Base-by-base conservation (phyloP, 1,140 invertebrate species). In the Drosophila sproati region DNA sequence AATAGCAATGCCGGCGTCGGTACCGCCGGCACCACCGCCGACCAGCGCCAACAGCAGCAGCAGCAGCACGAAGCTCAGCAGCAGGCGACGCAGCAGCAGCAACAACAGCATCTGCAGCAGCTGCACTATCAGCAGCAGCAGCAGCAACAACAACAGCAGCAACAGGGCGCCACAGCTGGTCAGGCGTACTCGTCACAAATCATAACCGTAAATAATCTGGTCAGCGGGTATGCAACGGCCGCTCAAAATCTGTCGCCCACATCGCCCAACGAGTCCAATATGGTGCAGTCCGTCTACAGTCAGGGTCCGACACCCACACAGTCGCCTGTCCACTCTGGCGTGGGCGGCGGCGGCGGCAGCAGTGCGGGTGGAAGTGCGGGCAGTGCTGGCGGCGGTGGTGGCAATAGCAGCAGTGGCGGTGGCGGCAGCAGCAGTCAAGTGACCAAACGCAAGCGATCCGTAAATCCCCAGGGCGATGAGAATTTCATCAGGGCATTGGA, bases 401-500 rank as follows among this genome's bases (percentile, higher is more conserved):
- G 76, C 5, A 60, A 59, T 35, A 72, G 72, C 32, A 77, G 63
- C 34, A 64, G 63, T n/a, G 51, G 51, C n/a, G 50, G 71, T 5
- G 92, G 66, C 82, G 91, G 75, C 80, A 91, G 70, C 86, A 92
- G 20, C 89, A 93, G 72, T 88, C 94, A 78, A 93, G 93, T 86
- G 48, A 82, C 80, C n/a, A 95, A 95, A 77, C 93, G 94, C 50
- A 95, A 95, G 88, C 92, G 95, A 35, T 95, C 94, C 37, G 94
- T 94, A 5, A 95, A 96, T 92, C 96, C 96, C 0, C 96, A 96
- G 83, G 94, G 95, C 1, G 96, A 96, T 76, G 96, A 96, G 83
- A 96, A 96, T 91, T 96, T 97, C 88, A 95, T 96, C 57, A 93
- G 95, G 5, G 96, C 96, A 0, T 92, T 97, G 20, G 96, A 97